Conservation (phyloP, 2,888 invertebrate genomes). For the Hipparchia sbordonii region DNA sequence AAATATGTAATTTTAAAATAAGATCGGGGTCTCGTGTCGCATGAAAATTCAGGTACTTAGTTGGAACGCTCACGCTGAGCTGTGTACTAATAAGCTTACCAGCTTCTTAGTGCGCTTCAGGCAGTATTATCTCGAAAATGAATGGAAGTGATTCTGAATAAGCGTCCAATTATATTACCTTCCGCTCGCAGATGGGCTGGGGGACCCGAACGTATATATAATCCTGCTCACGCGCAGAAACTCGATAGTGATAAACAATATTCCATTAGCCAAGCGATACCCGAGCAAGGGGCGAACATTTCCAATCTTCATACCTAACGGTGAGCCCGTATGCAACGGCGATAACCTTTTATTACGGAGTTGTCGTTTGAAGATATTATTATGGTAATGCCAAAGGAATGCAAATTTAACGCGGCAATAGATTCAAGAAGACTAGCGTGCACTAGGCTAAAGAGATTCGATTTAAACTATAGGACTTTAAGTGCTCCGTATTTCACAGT, state of each 20-base stretch:
- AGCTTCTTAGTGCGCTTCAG: constrained; percentile 52
- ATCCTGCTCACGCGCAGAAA: constrained; percentile 73
- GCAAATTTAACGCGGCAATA: constrained; percentile 72
- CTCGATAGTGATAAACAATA: constrained; percentile 74
- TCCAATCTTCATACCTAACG: constrained; percentile 68
- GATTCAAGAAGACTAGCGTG: constrained; percentile 62
- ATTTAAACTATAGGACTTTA: constrained; percentile 54
- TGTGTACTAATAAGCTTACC: constrained; percentile 53
- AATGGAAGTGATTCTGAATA: constrained; percentile 77
- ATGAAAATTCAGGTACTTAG: constrained; percentile 1
- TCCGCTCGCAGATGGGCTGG: constrained; percentile 57
- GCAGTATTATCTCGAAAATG: constrained; percentile 74
- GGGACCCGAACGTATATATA: constrained; percentile 71
- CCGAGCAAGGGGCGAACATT: constrained; percentile 50
- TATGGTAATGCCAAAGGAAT: constrained; percentile 69
- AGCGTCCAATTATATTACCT: constrained; percentile 70
- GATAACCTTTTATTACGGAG: constrained; percentile 67
- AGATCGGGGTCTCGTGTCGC: not conserved
- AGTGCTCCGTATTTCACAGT: constrained; percentile 35
- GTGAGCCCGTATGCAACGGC: constrained; percentile 56
- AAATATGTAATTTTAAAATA: not conserved
- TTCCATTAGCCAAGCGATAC: constrained; percentile 67
- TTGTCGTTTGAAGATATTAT: constrained; percentile 72
- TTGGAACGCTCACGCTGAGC: constrained; percentile 49
- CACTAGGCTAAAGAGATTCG: constrained; percentile 56